phyloP scores from a whole-genome alignment of 2,113 vertebrate species.

The Vicugna pacos region DNA sequence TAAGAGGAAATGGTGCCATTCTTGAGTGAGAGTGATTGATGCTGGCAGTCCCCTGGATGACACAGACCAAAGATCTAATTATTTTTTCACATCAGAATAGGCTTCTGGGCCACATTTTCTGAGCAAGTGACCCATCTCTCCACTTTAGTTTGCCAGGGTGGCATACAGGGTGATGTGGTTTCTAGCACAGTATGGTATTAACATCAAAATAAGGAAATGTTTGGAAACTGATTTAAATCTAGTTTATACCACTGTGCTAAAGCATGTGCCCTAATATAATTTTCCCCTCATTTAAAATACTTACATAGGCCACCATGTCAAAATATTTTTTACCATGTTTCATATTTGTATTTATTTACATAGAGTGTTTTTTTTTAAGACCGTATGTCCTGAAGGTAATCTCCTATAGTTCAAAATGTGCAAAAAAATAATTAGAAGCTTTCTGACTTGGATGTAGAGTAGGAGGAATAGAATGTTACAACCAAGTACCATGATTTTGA shows the following conservation, averaged over 20 bases:
- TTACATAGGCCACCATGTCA: background rate
- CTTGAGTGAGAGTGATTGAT: background rate
- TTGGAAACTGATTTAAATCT: background rate
- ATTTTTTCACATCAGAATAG: background rate
- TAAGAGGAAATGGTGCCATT: background rate
- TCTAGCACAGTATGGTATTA: background rate
- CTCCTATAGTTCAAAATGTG: background rate
- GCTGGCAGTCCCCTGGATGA: background rate
- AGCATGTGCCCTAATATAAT: background rate
- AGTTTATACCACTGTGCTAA: background rate
- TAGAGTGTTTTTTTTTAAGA: background rate
- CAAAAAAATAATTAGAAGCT: background rate
- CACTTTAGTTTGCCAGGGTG: background rate
- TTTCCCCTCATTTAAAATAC: background rate
- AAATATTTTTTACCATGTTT: background rate
- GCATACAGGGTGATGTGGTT: background rate
- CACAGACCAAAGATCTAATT: background rate
- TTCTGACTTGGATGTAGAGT: background rate
- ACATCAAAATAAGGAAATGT: background rate
- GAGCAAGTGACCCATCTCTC: background rate
- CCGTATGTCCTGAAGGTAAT: background rate
- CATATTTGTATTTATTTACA: constrained; percentile 3
- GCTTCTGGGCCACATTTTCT: background rate
- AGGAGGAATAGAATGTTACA: background rate
- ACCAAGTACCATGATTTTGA: background rate